These are phyloP conservation scores for Patiria miniata DNA, from an alignment of 35 echinoderm and acorn worm genomes.

Conservation along the genomic window DNA sequence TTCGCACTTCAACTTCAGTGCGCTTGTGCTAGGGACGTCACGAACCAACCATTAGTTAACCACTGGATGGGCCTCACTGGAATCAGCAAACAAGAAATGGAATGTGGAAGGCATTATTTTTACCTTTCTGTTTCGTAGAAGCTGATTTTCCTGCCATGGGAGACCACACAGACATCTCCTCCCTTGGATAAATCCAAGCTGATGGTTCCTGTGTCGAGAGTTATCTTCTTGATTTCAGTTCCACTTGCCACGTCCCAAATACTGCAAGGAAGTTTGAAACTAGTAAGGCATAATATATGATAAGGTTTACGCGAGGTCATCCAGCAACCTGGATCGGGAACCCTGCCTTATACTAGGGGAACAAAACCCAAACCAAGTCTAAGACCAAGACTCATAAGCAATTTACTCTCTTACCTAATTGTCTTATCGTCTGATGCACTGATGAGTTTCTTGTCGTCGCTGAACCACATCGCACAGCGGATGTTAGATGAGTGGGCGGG, in stretches of 20 bases:
- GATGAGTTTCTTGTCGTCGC: slow-evolving; percentile 63
- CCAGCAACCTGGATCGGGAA: too few relatives aligned
- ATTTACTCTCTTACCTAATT: slow-evolving; percentile 87
- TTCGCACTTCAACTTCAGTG: too few relatives aligned
- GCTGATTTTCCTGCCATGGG: slow-evolving; percentile 50
- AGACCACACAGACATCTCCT: slow-evolving; percentile 50
- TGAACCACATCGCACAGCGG: slow-evolving; percentile 63
- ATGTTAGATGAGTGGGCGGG: slow-evolving; percentile 66
- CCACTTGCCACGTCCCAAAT: slow-evolving; percentile 64
- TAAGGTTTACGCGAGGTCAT: too few relatives aligned
- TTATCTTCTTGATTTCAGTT: slow-evolving; percentile 53
- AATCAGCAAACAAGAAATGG: too few relatives aligned
- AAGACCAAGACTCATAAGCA: too few relatives aligned
- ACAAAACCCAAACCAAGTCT: too few relatives aligned
- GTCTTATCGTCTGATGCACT: slow-evolving; percentile 94
- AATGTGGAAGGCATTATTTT: not conserved
- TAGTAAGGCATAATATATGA: too few relatives aligned
- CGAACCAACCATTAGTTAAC: too few relatives aligned
- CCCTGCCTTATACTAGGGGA: too few relatives aligned
- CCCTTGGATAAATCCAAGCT: slow-evolving; percentile 55
- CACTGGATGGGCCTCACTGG: too few relatives aligned
- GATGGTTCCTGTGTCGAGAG: slow-evolving; percentile 33
- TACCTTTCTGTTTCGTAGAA: slow-evolving; percentile 78
- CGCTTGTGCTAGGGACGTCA: too few relatives aligned
- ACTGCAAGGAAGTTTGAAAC: slow-evolving; percentile 21